These are phyloP conservation scores for Orthosia incerta DNA, from an alignment of 2,888 invertebrate species.

Conservation along the genomic window DNA sequence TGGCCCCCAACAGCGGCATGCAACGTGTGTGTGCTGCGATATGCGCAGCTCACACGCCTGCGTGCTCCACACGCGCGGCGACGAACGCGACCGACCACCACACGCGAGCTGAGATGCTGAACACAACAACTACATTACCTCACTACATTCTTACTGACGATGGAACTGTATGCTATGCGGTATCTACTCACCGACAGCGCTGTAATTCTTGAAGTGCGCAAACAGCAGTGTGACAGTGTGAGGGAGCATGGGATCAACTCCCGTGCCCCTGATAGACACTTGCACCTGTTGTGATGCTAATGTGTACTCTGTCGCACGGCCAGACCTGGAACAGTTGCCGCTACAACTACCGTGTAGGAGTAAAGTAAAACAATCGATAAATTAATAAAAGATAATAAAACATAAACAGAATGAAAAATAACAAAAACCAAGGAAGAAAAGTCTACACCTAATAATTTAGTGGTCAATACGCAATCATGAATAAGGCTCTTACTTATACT, in stretches of 20 bases:
- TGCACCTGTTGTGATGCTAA: constrained; percentile 91
- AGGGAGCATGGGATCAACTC: constrained; percentile 81
- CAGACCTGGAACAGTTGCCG: constrained; percentile 89
- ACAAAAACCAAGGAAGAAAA: too few relatives aligned
- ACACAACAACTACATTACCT: constrained; percentile 6
- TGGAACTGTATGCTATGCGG: background rate
- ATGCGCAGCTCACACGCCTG: constrained; percentile 85
- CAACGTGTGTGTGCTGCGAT: constrained; percentile 81
- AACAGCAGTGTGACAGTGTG: constrained; percentile 83
- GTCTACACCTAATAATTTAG: background rate
- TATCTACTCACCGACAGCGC: constrained; percentile 80
- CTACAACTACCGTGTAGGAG: constrained; percentile 71
- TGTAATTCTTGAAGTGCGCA: constrained; percentile 84
- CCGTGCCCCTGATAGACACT: constrained; percentile 76
- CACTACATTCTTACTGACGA: background rate
- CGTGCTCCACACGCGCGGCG: constrained; percentile 87
- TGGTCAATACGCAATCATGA: background rate
- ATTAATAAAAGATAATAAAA: constrained; percentile 17
- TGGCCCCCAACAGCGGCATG: constrained; percentile 83
- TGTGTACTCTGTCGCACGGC: constrained; percentile 92
- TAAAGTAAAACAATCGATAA: constrained; percentile 45
- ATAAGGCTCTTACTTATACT: constrained; percentile 90
- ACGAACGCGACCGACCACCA: constrained; percentile 83
- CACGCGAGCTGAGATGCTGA: constrained; percentile 83
- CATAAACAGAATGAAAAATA: background rate